Evolutionary conservation across 1,140 invertebrate genomes (phyloP).

Genomic region (Euwallacea similis): DNA sequence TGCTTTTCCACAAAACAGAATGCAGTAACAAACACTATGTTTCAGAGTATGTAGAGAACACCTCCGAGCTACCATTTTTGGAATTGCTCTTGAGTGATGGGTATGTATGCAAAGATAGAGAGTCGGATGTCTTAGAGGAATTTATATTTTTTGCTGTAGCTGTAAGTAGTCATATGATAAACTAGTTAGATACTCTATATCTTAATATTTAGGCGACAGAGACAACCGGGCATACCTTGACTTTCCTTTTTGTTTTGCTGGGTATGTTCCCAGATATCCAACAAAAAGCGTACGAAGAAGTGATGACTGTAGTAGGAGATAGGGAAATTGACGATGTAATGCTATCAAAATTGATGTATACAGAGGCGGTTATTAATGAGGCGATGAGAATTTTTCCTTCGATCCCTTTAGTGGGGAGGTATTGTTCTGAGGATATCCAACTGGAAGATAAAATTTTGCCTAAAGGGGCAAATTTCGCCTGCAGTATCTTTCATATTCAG

Average conservation of each 20-base stretch:
- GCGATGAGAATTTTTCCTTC: slow-evolving; percentile 10
- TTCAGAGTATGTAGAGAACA: slow-evolving; percentile 3
- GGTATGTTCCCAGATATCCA: slow-evolving; percentile 12
- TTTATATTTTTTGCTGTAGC: slow-evolving; percentile 1
- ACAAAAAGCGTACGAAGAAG: slow-evolving; percentile 18
- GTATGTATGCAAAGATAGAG: background rate
- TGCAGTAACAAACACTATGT: too few relatives aligned
- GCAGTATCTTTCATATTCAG: slow-evolving; percentile 22
- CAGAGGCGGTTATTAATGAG: slow-evolving; percentile 13
- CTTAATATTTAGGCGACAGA: slow-evolving; percentile 17
- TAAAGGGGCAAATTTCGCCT: slow-evolving; percentile 1
- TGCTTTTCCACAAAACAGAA: background rate
- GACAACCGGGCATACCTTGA: slow-evolving; percentile 13
- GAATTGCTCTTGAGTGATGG: background rate
- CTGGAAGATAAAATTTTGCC: slow-evolving; percentile 12
- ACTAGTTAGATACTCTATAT: background rate
- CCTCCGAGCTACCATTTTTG: background rate
- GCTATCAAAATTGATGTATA: slow-evolving; percentile 3
- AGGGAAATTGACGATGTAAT: background rate
- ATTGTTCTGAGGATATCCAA: slow-evolving; percentile 13
- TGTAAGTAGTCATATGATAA: background rate
- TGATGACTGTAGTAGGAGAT: slow-evolving; percentile 2
- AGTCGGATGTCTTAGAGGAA: background rate
- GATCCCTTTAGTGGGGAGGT: slow-evolving; percentile 1
- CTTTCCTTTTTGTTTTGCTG: slow-evolving; percentile 4